These are phyloP conservation scores for Drosophila flavopinicola DNA, from an alignment of 2,888 invertebrate species.

Conservation along the genomic window DNA sequence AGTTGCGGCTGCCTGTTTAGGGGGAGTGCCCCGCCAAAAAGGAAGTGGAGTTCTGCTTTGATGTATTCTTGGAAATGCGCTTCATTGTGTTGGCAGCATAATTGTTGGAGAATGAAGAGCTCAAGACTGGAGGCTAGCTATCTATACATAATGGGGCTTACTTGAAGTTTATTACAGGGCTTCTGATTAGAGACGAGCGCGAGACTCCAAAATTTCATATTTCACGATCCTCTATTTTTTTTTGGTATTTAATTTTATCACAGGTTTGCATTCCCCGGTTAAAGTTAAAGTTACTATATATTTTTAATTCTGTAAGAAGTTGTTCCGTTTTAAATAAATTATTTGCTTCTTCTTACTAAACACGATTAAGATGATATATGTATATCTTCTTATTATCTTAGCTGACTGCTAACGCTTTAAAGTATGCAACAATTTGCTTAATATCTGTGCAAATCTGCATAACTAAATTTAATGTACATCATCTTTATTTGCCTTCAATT, in stretches of 20 bases:
- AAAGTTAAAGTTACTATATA: too few relatives aligned
- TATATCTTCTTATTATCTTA: not conserved
- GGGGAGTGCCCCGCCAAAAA: conserved; percentile 41
- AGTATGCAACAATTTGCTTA: conserved; percentile 51
- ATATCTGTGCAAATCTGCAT: conserved; percentile 1
- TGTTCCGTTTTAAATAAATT: too few relatives aligned
- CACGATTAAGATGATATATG: too few relatives aligned
- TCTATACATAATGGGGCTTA: not conserved
- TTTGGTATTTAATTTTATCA: not conserved
- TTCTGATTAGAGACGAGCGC: too few relatives aligned
- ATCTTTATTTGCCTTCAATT: not conserved
- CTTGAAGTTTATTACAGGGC: too few relatives aligned
- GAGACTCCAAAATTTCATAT: too few relatives aligned
- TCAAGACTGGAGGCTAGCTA: not conserved
- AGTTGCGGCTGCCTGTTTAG: conserved; percentile 25
- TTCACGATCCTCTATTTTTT: too few relatives aligned
- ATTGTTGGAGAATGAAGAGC: conserved; percentile 23
- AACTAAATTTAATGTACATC: not conserved
- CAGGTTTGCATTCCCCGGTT: too few relatives aligned
- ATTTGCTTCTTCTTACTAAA: too few relatives aligned
- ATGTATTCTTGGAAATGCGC: conserved; percentile 51
- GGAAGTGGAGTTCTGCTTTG: conserved; percentile 47
- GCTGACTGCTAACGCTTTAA: conserved; percentile 24
- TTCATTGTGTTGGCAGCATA: conserved; percentile 28
- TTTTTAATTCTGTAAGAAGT: not conserved